Evolutionary conservation across 2,888 invertebrate species (phyloP).

Genomic region (Platerodrilus igneus): DNA sequence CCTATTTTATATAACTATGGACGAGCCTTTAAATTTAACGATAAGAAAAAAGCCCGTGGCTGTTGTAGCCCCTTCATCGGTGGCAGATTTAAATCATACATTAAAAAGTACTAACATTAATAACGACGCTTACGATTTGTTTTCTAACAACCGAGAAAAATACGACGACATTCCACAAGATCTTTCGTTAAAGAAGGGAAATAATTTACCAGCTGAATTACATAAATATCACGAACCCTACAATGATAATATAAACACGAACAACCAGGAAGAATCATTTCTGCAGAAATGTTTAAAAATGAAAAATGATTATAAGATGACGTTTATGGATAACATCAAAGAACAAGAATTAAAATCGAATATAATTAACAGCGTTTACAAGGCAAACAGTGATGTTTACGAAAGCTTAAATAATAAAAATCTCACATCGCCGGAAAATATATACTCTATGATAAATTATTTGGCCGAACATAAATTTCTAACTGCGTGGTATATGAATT

Average conservation of each 20-base stretch:
- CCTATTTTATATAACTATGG: constrained; percentile 18
- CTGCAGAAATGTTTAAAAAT: constrained; percentile 33
- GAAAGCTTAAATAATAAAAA: constrained; percentile 35
- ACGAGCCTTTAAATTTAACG: constrained; percentile 51
- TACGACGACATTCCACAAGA: constrained; percentile 47
- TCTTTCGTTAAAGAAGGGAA: constrained; percentile 39
- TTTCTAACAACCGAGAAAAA: constrained; percentile 27
- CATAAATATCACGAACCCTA: constrained; percentile 9
- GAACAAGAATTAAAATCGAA: constrained; percentile 36
- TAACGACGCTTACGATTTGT: constrained; percentile 27
- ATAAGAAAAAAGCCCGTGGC: constrained; percentile 53
- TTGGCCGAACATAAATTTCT: constrained; percentile 48
- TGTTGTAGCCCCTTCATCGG: constrained; percentile 51
- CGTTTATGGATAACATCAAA: constrained; percentile 37
- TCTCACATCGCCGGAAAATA: constrained; percentile 37
- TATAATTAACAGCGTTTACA: constrained; percentile 38
- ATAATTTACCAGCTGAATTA: constrained; percentile 20
- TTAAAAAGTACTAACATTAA: constrained; percentile 26
- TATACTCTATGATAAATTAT: constrained; percentile 46
- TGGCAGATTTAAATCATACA: constrained; percentile 32
- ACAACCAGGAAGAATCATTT: constrained; percentile 17
- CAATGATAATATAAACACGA: constrained; percentile 18
- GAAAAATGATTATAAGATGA: constrained; percentile 46
- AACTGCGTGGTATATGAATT: constrained; percentile 49
- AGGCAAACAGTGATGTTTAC: constrained; percentile 37